Conservation (phyloP, 2,113 vertebrate species). For the Paedocypris sp. region DNA sequence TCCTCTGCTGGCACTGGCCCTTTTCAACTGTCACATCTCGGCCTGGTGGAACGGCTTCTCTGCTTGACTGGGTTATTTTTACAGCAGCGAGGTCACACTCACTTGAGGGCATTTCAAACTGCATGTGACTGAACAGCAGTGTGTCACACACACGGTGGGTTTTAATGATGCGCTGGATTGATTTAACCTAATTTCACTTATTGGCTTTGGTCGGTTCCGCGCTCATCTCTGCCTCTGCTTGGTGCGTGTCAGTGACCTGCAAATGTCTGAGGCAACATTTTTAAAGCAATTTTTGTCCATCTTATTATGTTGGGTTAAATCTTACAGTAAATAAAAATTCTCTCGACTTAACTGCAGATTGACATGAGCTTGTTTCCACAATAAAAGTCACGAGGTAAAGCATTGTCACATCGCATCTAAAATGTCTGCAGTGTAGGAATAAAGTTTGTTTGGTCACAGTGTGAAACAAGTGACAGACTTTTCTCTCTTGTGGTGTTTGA, state of each 20-base stretch:
- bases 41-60: background rate
- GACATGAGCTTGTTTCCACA: too few species aligned
- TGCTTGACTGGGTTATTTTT: slow-evolving; percentile 25
- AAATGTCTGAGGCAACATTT: too few species aligned
- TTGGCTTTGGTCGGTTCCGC: background rate
- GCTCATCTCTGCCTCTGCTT: background rate
- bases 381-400: too few species aligned
- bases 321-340: too few species aligned
- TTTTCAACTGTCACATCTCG: background rate
- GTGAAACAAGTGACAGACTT: too few species aligned
- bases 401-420: too few species aligned
- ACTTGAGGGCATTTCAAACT: background rate
- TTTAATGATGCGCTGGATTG: slow-evolving; percentile 10
- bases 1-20: background rate
- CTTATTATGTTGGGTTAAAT: too few species aligned
- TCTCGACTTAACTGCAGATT: too few species aligned
- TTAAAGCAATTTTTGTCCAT: too few species aligned
- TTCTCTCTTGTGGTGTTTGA: too few species aligned
- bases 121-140: background rate
- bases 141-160: background rate
- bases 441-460: too few species aligned
- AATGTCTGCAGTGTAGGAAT: too few species aligned
- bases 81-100: slow-evolving; percentile 8
- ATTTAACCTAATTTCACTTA: slow-evolving; percentile 5
- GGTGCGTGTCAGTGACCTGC: background rate